These are phyloP conservation scores for Rhinolophus ferrumequinum DNA, from an alignment of 2,113 vertebrate genomes.

Conservation along the genomic window DNA sequence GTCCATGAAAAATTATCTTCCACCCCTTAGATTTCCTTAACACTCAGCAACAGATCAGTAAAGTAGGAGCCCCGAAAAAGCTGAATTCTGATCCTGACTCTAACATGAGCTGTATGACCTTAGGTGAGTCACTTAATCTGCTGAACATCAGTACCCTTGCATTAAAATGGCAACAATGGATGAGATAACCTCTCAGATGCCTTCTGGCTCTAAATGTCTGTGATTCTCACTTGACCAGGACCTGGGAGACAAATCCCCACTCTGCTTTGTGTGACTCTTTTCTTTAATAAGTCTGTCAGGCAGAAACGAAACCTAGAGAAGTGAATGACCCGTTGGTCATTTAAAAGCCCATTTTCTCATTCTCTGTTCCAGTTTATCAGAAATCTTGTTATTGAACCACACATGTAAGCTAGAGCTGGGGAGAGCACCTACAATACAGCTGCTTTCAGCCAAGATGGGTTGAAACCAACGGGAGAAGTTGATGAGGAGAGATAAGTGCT, in stretches of 20 bases:
- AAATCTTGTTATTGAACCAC: constrained; percentile 73
- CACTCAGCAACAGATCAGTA: background rate
- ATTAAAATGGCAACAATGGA: background rate
- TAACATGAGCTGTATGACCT: background rate
- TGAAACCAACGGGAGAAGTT: constrained; percentile 47
- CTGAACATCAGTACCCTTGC: background rate
- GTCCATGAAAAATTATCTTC: background rate
- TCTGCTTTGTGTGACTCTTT: constrained; percentile 35
- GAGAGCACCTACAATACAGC: constrained; percentile 61
- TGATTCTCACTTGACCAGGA: constrained; percentile 1
- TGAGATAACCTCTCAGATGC: background rate
- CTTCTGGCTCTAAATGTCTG: background rate
- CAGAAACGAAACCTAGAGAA: constrained; percentile 52
- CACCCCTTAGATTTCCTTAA: background rate
- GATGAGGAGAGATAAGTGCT: constrained; percentile 71
- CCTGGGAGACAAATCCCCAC: background rate
- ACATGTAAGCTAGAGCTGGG: constrained; percentile 45
- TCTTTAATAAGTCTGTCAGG: constrained; percentile 74
- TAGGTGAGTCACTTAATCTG: background rate
- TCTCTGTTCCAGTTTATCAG: constrained; percentile 75
- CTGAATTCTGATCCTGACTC: background rate
- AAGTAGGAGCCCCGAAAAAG: background rate
- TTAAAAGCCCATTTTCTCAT: constrained; percentile 66
- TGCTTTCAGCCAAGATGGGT: constrained; percentile 51
- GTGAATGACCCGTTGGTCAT: constrained; percentile 54